phyloP scores from a whole-genome alignment of 2,797 vertebrate genomes.

The Gallinago nigripennis region DNA sequence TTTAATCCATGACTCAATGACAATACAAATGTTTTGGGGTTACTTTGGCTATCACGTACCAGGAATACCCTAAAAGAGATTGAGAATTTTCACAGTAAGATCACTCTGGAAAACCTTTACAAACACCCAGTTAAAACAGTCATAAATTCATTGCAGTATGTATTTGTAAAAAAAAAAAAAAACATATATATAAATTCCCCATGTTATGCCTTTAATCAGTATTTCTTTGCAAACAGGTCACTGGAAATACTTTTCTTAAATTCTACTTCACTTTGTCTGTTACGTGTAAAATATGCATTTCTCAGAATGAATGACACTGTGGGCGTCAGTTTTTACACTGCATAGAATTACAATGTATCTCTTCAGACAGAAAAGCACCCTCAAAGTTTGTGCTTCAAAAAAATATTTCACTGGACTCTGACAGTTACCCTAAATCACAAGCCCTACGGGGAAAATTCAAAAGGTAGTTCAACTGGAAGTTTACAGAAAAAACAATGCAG shows the following conservation, averaged over 20 bases:
- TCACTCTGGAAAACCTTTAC: not conserved
- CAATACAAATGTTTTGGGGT: slow-evolving; percentile 94
- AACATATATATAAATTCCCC: not conserved
- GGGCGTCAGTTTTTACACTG: slow-evolving; percentile 11
- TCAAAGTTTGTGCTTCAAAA: slow-evolving; percentile 2
- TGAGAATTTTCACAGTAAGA: slow-evolving; percentile 37
- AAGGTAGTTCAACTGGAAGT: not conserved
- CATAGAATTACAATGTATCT: slow-evolving; percentile 22
- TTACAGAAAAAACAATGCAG: not conserved
- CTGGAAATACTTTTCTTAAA: not conserved
- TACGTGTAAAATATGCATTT: slow-evolving; percentile 33
- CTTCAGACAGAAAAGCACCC: slow-evolving; percentile 3
- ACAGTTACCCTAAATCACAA: not conserved
- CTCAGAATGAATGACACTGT: slow-evolving; percentile 20
- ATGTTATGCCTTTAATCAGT: not conserved
- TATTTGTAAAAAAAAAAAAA: not conserved
- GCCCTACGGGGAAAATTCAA: not conserved
- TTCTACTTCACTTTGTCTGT: slow-evolving; percentile 35
- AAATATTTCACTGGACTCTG: not conserved
- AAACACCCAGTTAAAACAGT: not conserved
- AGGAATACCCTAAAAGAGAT: slow-evolving; percentile 90
- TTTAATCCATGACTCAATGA: slow-evolving; percentile 94
- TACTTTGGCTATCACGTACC: slow-evolving; percentile 97
- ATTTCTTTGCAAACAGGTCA: slow-evolving; percentile 4
- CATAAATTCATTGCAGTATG: not conserved